These are phyloP conservation scores for Trichosurus vulpecula DNA, from an alignment of 2,797 vertebrate genomes.

Conservation along the genomic window DNA sequence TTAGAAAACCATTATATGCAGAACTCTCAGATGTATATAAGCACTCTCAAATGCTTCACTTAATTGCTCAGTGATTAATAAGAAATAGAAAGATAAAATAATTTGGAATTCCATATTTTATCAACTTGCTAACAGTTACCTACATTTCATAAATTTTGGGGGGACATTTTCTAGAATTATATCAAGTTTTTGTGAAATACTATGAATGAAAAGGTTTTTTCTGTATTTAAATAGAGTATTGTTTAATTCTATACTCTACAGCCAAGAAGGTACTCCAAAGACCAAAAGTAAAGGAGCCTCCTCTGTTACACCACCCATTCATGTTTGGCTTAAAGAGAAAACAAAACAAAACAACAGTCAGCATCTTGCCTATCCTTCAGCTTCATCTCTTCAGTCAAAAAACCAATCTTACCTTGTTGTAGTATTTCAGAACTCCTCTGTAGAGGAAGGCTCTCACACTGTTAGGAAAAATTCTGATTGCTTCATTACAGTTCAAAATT, in stretches of 20 bases:
- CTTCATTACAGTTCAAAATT: conserved; percentile 88
- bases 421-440: conserved; percentile 87
- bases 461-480: conserved; percentile 84
- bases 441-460: conserved; percentile 85
- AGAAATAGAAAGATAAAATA: not conserved
- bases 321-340: not conserved
- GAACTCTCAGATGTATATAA: not conserved
- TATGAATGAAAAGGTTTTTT: not conserved
- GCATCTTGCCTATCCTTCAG: not conserved
- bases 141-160: not conserved
- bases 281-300: not conserved
- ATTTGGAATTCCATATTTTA: not conserved
- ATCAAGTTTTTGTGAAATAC: not conserved
- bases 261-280: not conserved
- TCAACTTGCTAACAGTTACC: not conserved
- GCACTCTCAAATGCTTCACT: not conserved
- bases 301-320: not conserved
- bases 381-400: not conserved
- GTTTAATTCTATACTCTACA: not conserved
- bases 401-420: conserved; percentile 80
- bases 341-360: not conserved
- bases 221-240: not conserved
- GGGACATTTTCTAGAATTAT: not conserved
- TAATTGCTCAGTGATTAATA: not conserved
- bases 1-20: not conserved